Conservation (phyloP, 1,140 invertebrate genomes). For the Gonatopus flavifemur region DNA sequence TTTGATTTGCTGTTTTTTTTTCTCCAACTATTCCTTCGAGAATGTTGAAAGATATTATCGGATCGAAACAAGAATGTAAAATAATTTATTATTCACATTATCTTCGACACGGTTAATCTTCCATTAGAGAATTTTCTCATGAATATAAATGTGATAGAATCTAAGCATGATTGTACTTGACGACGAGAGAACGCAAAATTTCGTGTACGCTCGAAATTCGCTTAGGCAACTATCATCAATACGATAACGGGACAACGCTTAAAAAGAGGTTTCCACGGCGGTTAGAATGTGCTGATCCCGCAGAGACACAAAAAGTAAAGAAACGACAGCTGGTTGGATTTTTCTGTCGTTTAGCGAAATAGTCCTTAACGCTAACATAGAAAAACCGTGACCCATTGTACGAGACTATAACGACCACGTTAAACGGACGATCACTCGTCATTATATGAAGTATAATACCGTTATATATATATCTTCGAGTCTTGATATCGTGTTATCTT, state of each 20-base stretch:
- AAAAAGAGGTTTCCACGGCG: constrained; percentile 6
- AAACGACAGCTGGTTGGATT: constrained; percentile 12
- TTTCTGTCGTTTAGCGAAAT: constrained; percentile 15
- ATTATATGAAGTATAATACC: constrained; percentile 19
- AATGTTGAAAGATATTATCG: too few relatives aligned
- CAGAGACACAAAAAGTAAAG: constrained; percentile 23
- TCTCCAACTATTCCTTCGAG: too few relatives aligned
- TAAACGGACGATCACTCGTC: constrained; percentile 7
- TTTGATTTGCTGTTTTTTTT: too few relatives aligned
- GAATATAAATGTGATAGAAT: too few relatives aligned
- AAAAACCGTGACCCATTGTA: constrained; percentile 20
- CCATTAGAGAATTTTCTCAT: too few relatives aligned
- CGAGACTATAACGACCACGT: constrained; percentile 11
- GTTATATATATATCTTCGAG: constrained; percentile 17
- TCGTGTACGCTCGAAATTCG: constrained; percentile 7
- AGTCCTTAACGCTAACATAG: constrained; percentile 21
- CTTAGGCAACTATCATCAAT: constrained; percentile 18
- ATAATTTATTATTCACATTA: too few relatives aligned
- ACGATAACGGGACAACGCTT: constrained; percentile 10
- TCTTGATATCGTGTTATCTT: constrained; percentile 19
- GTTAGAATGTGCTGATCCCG: constrained; percentile 19
- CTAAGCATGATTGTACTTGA: too few relatives aligned
- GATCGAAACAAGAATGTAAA: too few relatives aligned
- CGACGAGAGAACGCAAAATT: too few relatives aligned
- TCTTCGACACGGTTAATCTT: too few relatives aligned